Percentiles rank a stretch among this genome's conserved stretches.
phyloP scores from a whole-genome alignment of 2,113 vertebrate genomes.

The Nansenia antarctica region DNA sequence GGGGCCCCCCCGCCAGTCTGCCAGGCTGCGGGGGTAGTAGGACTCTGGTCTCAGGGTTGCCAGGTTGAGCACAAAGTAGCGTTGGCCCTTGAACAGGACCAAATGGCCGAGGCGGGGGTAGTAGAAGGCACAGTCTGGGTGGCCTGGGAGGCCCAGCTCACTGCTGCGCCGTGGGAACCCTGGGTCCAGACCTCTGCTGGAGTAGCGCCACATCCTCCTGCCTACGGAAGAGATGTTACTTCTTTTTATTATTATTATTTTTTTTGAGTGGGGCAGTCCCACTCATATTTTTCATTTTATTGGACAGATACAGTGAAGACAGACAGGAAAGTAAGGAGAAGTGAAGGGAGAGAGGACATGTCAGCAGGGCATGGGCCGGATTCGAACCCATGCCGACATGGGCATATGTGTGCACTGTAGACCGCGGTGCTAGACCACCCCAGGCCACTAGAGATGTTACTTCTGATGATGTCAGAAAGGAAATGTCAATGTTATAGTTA shows the following conservation, averaged over 20 bases:
- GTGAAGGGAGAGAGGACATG: background rate
- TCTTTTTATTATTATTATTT: no score
- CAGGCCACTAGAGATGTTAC: no score
- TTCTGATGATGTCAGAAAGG: no score
- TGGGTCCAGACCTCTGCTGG: slow-evolving; percentile 45
- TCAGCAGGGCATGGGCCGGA: no score
- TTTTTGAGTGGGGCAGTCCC: no score
- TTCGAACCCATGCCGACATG: no score
- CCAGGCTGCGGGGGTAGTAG: slow-evolving; percentile 82
- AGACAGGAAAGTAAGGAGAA: no score
- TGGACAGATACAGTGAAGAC: no score
- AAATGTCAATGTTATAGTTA: no score
- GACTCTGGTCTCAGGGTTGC: slow-evolving; percentile 70
- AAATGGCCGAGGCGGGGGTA: slow-evolving; percentile 79
- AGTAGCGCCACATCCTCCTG: slow-evolving; percentile 80
- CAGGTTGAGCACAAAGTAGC: slow-evolving; percentile 76
- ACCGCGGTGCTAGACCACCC: no score
- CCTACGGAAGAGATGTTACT: slow-evolving; percentile 67
- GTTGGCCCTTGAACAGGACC: slow-evolving; percentile 80
- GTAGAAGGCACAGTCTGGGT: slow-evolving; percentile 79
- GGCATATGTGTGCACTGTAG: no score
- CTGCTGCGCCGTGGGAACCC: slow-evolving; percentile 73
- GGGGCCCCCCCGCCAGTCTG: slow-evolving; percentile 80
- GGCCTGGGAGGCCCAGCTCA: slow-evolving; percentile 70
- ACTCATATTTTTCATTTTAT: no score